Base-by-base conservation (phyloP, 1,140 invertebrate genomes). In the Trichogramma pretiosum region DNA sequence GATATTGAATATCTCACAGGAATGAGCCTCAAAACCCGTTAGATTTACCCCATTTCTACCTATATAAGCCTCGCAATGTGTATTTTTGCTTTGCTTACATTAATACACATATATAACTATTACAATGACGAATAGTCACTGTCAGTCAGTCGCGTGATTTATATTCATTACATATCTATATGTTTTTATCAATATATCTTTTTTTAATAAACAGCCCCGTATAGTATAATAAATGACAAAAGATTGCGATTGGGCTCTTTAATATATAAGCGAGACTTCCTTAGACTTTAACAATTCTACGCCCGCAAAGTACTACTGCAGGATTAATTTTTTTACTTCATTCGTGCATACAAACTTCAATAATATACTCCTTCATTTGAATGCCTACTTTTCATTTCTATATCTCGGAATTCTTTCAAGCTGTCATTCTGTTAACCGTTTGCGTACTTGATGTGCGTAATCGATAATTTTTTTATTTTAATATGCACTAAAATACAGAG, bases 211-310 rank as follows among this genome's bases (percentile, higher is more conserved):
- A 41, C 46, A 48, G 32, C 17, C 17, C 23, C 38, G n/a, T 17
- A n/a, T n/a, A n/a, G n/a, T n/a, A n/a, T n/a, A n/a, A n/a, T n/a
- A n/a, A 36, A 41, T n/a, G 35, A 41, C 40, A n/a, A 48, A 35
- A 42, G 30, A 43, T 30, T 37, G 23, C 21, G 11, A 30, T 37
- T 30, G 26, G 42, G 26, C 34, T 44, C 34, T 38, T 40, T 23
- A n/a, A 2, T 24, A 22, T 50, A 26, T 50, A 45, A 42, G 42
- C 48, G 42, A 46, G 48, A 50, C 48, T 50, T 48, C 13, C 36
- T 50, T 40, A 50, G 21, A 3, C 28, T 16, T 42, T 50, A 45
- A 44, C 22, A 26, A 45, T 26, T 22, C 40, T 43, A 50, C 41
- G 45, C 45, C 28, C 41, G 34, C 38, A 18, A n/a, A n/a, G n/a